Evolutionary conservation across 2,113 vertebrate species (phyloP), one percentile per base, ranked within the genome.

Genomic region (Ariopsis seemanni): DNA sequence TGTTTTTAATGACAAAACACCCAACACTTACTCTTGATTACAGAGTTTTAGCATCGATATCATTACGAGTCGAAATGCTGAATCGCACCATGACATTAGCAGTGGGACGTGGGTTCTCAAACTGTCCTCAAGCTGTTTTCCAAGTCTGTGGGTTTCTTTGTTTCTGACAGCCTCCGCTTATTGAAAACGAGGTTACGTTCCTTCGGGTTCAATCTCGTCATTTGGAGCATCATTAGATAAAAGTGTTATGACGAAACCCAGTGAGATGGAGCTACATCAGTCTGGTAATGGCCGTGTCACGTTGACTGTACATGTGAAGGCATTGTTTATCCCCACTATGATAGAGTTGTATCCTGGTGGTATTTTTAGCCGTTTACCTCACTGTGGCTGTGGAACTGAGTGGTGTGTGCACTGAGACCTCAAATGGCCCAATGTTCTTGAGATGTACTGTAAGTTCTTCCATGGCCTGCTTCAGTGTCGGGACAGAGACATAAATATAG

Each of bases 401-500:
- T 52, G n/a, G 69, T 67, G 30, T 42, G 58, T 87, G 72, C 81
- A 72, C 18, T 11, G 34, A 67, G 85, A 52, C 81, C 75, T 79
- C 58, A 58, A 85, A 58, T 85, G 77, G 90, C 55, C 88, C 58
- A n/a, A 42, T 85, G 83, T 88, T 88, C 71, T 48, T 82, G 55
- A 80, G 27, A 80, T 34, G 57, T 62, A 18, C 30, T 83, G 22
- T 58, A 71, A 84, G 50, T 18, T 89, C 77, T 55, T 88, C 69
- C 83, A 62, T 25, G 75, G 85, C 42, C 82, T 65, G 57, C 42
- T 83, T 89, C 72, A 62, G 82, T 20, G 25, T 87, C 55, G 53
- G 67, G 42, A 50, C 20, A 14, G 71, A 65, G 69, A 85, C 62
- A 90, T 85, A 90, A 90, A 87, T 87, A 87, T 87, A 88, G 67